phyloP scores from a whole-genome alignment of 2,797 vertebrate species.

The Oryzias sinensis region DNA sequence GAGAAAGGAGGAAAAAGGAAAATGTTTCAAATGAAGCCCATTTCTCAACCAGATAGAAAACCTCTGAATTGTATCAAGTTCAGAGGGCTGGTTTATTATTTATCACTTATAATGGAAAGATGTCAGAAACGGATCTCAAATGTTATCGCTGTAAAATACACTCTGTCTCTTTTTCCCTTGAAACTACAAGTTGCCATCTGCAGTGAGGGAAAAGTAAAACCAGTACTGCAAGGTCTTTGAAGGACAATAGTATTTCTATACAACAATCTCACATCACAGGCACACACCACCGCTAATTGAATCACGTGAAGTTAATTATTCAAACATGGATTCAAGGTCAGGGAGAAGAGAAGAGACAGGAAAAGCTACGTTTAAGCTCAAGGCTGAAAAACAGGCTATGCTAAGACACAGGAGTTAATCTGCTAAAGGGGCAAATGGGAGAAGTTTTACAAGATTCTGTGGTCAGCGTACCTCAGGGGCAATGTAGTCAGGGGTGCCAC shows the following conservation, averaged over 20 bases:
- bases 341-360: conserved; percentile 39
- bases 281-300: conserved; percentile 55
- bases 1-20: too few relatives aligned
- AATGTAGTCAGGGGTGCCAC: conserved; percentile 92
- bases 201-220: conserved; percentile 1
- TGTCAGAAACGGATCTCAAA: background rate
- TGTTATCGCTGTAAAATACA: background rate
- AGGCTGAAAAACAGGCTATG: conserved; percentile 41
- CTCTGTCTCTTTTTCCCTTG: background rate
- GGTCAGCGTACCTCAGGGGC: conserved; percentile 84
- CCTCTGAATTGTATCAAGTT: background rate
- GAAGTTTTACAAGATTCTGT: conserved; percentile 1
- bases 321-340: conserved; percentile 66
- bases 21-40: conserved; percentile 1
- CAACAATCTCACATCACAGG: conserved; percentile 9
- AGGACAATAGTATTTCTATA: conserved; percentile 34
- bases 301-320: conserved; percentile 67
- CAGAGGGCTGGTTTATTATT: background rate
- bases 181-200: conserved; percentile 1
- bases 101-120: background rate
- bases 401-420: conserved; percentile 28
- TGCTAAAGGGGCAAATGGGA: conserved; percentile 14
- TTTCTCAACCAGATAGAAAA: conserved; percentile 3
- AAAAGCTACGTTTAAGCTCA: conserved; percentile 18
- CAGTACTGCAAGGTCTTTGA: conserved; percentile 31